Conservation (phyloP, 2,888 invertebrate genomes). For the Mesochorus sp. region DNA sequence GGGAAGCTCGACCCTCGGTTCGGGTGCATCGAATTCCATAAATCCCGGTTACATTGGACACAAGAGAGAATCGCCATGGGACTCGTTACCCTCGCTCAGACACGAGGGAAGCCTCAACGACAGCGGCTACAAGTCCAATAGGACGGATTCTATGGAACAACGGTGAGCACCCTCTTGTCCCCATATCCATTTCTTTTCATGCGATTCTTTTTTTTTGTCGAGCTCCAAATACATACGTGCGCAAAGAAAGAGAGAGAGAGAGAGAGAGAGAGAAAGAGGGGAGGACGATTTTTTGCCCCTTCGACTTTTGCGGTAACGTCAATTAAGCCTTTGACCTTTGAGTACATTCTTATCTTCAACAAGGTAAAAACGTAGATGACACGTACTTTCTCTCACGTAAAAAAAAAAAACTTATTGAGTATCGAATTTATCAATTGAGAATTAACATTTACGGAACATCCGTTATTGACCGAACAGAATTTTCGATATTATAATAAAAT, state of each 20-base stretch:
- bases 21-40: conserved; percentile 82
- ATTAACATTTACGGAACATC: too few relatives aligned
- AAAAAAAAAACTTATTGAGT: background rate
- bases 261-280: background rate
- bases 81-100: conserved; percentile 92
- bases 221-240: background rate
- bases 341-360: background rate
- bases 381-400: background rate
- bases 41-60: conserved; percentile 82
- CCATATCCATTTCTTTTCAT: background rate
- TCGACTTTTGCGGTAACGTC: background rate
- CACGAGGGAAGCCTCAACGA: conserved; percentile 94
- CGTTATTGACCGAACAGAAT: too few relatives aligned
- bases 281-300: background rate
- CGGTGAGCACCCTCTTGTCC: conserved; percentile 85
- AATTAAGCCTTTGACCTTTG: background rate
- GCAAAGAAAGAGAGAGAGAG: too few relatives aligned
- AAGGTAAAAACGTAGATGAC: too few relatives aligned
- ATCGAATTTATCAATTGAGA: too few relatives aligned
- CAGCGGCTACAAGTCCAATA: conserved; percentile 93
- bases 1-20: conserved; percentile 88
- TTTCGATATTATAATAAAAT: too few relatives aligned
- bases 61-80: conserved; percentile 92
- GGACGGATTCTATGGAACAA: conserved; percentile 94
- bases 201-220: background rate